phyloP scores from a whole-genome alignment of 92 coral and sea anemone genomes.

The Palythoa heliodiscus region DNA sequence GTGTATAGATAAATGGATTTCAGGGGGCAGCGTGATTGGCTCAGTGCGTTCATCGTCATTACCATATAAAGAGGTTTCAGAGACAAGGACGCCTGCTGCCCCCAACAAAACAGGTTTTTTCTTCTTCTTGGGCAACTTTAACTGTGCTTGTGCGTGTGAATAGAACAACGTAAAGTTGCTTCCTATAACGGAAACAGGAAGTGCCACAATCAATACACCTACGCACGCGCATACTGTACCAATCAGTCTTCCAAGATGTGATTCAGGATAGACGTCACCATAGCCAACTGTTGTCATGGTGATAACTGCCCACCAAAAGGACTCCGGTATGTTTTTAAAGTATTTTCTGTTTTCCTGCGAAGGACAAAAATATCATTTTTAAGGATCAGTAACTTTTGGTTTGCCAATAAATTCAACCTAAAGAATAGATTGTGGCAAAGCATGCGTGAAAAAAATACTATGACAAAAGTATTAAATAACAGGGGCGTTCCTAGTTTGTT shows the following conservation, averaged over 20 bases:
- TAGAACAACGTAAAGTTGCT: constrained; percentile 96
- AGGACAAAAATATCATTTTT: constrained; percentile 37
- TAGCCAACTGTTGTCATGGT: constrained; percentile 99
- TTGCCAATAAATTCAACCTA: not conserved
- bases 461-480: no score
- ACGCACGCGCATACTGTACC: constrained; percentile 98
- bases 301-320: constrained; percentile 99
- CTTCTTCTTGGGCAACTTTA: constrained; percentile 93
- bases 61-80: constrained; percentile 78
- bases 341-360: constrained; percentile 31
- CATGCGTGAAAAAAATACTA: no score
- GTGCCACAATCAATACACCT: constrained; percentile 96
- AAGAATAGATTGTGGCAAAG: no score
- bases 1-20: constrained; percentile 52
- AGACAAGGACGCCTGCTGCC: constrained; percentile 95
- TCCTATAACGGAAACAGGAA: constrained; percentile 98
- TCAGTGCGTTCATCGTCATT: constrained; percentile 57
- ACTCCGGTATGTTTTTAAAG: constrained; percentile 86
- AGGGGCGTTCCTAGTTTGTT: no score
- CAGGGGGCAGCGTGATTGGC: constrained; percentile 45
- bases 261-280: constrained; percentile 90
- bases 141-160: constrained; percentile 99
- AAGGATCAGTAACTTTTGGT: not conserved
- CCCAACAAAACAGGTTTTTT: constrained; percentile 90
- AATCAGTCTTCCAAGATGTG: constrained; percentile 78